Evolutionary conservation across 92 coral and sea anemone genomes (phyloP), one percentile per base, ranked within the genome.

Genomic region (Actinostola sp.): DNA sequence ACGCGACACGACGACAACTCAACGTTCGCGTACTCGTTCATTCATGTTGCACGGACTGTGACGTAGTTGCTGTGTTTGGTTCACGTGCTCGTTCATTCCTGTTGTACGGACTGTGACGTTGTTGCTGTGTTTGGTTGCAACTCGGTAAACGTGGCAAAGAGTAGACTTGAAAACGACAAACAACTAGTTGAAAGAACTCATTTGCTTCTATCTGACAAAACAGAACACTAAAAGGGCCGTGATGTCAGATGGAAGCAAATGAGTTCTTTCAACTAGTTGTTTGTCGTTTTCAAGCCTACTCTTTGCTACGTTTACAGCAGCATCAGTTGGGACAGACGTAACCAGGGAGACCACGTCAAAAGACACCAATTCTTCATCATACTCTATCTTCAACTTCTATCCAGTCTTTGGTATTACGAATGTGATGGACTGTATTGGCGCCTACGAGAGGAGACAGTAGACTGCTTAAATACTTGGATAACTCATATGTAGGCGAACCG

Each of bases 391-490:
- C 7, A 72, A 36, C 57, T 8, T 59, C 52, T 54, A 72, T 45
- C 34, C 55, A 72, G 25, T 72, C 78, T 35, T 72, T 30, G 38
- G 78, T 32, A 32, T 72, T 72, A 30, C 50, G 63, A 16, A 58
- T 72, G 57, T 57, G 52, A 21, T 72, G 54, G 14, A 33, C 28
- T 14, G 78, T 54, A 16, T 72, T 52, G 14, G n/a, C n/a, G n/a
- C 54, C 78, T 14, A 72, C 78, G 17, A 72, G 49, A 29, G 78
- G 78, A 16, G 26, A 34, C 29, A 72, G 54, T 24, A 72, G 15
- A 13, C 54, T 32, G 29, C 44, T 58, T 6, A 72, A 50, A 72
- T 57, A 72, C 51, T 72, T 72, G 32, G 52, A 30, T 30, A 32
- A 8, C 30, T 64, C 70, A 30, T 64, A 64, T n/a, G 70, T 64